phyloP scores from a whole-genome alignment of 2,888 invertebrate genomes.

The Galerucella nymphaeae region DNA sequence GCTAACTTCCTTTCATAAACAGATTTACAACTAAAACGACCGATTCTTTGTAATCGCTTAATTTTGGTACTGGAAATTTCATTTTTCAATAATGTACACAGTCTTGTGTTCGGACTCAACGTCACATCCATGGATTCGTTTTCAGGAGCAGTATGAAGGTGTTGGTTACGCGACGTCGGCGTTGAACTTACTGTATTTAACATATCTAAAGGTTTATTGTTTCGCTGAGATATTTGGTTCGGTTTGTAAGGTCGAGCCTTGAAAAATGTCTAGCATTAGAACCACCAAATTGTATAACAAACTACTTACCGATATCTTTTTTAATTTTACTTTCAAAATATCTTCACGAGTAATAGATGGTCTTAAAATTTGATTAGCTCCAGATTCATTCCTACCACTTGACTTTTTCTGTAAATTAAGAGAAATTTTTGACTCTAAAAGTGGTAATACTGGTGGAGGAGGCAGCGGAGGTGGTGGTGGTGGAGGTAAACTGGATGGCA shows the following conservation, averaged over 20 bases:
- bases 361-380: conserved; percentile 45
- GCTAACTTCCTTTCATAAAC: conserved; percentile 52
- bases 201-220: conserved; percentile 56
- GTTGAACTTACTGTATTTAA: conserved; percentile 58
- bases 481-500: conserved; percentile 40
- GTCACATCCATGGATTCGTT: conserved; percentile 43
- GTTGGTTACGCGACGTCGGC: conserved; percentile 50
- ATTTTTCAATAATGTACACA: conserved; percentile 55
- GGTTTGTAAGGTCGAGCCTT: conserved; percentile 26
- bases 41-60: conserved; percentile 56
- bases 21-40: conserved; percentile 60
- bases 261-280: conserved; percentile 12
- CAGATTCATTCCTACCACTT: neutral
- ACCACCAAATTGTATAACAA: no score
- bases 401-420: conserved; percentile 42
- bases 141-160: conserved; percentile 40
- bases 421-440: conserved; percentile 52
- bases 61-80: conserved; percentile 53
- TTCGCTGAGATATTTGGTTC: conserved; percentile 42
- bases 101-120: conserved; percentile 57
- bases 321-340: conserved; percentile 61
- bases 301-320: conserved; percentile 58
- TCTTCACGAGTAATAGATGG: conserved; percentile 62
- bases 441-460: conserved; percentile 50
- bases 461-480: conserved; percentile 57